These are phyloP conservation scores for Formica selysi DNA, from an alignment of 1,140 invertebrate genomes.

Conservation along the genomic window DNA sequence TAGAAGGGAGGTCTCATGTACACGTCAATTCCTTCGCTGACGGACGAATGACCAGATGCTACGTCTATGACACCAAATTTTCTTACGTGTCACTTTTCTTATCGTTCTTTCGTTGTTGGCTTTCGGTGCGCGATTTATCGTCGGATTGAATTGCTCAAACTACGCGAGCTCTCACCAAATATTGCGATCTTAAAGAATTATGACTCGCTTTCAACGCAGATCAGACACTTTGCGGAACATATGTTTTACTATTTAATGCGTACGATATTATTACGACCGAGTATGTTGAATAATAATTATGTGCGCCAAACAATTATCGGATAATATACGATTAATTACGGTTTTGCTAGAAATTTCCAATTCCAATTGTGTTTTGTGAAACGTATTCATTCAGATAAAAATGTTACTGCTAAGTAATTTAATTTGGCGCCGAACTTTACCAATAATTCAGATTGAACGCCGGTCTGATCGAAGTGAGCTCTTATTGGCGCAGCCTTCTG, in stretches of 20 bases:
- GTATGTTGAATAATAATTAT: background rate
- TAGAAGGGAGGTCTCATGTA: conserved; percentile 3
- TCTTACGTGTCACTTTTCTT: conserved; percentile 12
- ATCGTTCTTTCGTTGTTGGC: conserved; percentile 66
- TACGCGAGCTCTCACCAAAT: conserved; percentile 26
- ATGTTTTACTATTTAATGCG: background rate
- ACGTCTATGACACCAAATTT: background rate
- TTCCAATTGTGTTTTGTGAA: background rate
- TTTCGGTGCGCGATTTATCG: conserved; percentile 41
- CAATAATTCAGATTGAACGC: conserved; percentile 21
- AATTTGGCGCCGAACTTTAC: background rate
- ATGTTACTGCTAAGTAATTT: background rate
- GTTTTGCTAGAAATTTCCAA: background rate
- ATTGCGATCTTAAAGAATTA: conserved; percentile 26
- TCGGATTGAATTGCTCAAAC: conserved; percentile 16
- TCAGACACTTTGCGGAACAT: background rate
- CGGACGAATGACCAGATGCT: conserved; percentile 2
- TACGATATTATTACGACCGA: too few species aligned
- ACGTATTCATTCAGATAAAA: background rate
- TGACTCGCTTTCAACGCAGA: conserved; percentile 14
- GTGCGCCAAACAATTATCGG: background rate
- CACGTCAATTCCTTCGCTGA: conserved; percentile 29
- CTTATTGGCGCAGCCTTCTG: conserved; percentile 20
- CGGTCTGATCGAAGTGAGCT: background rate
- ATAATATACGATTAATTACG: background rate